Base-by-base conservation (phyloP, 2,797 vertebrate species). In the Limosa lapponica region DNA sequence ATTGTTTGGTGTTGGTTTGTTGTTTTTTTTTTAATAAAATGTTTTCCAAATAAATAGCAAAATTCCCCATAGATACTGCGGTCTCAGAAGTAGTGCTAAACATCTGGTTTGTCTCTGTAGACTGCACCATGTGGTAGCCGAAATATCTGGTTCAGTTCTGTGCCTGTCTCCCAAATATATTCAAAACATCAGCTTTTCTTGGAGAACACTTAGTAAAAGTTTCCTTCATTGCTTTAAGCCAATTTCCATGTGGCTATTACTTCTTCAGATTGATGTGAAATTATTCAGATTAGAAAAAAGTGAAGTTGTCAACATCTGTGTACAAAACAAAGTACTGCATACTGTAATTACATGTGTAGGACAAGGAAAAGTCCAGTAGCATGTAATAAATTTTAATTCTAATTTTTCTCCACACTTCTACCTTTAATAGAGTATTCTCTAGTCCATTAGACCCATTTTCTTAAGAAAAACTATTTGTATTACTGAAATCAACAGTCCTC, bases 71-170 rank as follows among this genome's bases (percentile, higher is more conserved):
- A 72, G 91, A 46, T 32, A 17, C 11, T 3, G 24, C 11, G n/a
- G 37, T 58, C 66, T 87, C 66, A 73, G 78, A 95, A 90, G 37
- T 32, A 88, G 64, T 46, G 44, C 61, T 93, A 70, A 96, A 91
- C 89, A 96, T 93, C 95, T 95, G 93, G 59, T 65, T 87, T 72
- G 48, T 78, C 72, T 91, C 73, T 92, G 34, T 70, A 65, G 66
- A 7, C 57, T 51, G 75, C 46, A 88, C 23, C 67, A 37, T 49
- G 72, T 92, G 78, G 46, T 69, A 86, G 65, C 55, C 0, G 0
- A 79, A 94, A 70, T 72, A 82, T 23, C 43, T 66, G 66, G 52
- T 88, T 96, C 94, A 93, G 22, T 80, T 87, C 70, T 61, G 17
- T 44, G 77, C 54, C 55, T 72, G 15, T 87, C 85, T 90, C 64